Evolutionary conservation across 2,888 invertebrate species (phyloP), one percentile per base, ranked within the genome.

Genomic region (Aphidius colemani): DNA sequence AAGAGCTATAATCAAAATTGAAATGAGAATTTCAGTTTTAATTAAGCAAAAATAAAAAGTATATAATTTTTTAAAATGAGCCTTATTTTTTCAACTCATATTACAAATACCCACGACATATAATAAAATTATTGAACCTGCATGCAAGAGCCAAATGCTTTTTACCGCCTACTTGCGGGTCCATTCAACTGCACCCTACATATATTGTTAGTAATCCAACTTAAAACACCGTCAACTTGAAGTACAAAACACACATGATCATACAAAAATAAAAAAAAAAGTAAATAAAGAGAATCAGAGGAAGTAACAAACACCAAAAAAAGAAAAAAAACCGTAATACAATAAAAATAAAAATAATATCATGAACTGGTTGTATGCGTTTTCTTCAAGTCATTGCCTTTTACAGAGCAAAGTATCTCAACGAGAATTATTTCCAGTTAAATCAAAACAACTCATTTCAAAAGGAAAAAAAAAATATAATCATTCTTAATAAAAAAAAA

Each of bases 341-440:
- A 30, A 48, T 39, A 48, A 48, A 48, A 57, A 40, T 45, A n/a
- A 39, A 57, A 46, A 45, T 46, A 46, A 57, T 46, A 57, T 57
- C 30, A 46, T 57, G 57, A 57, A 57, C 57, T 57, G 57, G 57
- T 57, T 46, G 57, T 30, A 58, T 57, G 67, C 57, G 61, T 64
- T 64, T 64, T 66, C 65, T 46, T 50, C 55, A 51, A 49, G 64
- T 45, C 67, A 70, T 68, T 69, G 67, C 72, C 70, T 72, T 72
- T 67, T 72, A 30, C 30, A 71, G 67, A 71, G 72, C 68, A 66
- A 69, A 66, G 66, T 64, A 56, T 51, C 58, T 55, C 68, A 70
- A 69, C 68, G 67, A 69, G 30, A 30, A 30, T 30, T 30, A 30
- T 30, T 66, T 68, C 30, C 30, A 30, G 30, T 30, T 30, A 30